Conservation (phyloP, 2,888 invertebrate genomes). For the Oxystoma pomonae region DNA sequence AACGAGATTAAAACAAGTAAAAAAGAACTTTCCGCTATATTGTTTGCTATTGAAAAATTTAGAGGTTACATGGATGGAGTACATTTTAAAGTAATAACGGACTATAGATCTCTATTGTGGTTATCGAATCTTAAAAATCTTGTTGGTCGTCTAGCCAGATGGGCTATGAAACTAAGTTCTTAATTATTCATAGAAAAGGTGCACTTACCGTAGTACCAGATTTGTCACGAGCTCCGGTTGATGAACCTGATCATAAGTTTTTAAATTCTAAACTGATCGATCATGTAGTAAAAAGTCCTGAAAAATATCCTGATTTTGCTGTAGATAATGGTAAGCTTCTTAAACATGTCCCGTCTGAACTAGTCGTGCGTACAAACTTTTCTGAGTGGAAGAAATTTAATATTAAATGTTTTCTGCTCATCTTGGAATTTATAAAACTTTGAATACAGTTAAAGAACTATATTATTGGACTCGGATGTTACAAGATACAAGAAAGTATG, state of each 20-base stretch:
- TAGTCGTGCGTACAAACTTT: not conserved
- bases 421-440: conserved; percentile 6
- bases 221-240: conserved; percentile 10
- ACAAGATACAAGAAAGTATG: not conserved
- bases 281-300: not conserved
- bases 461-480: conserved; percentile 45
- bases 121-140: conserved; percentile 8
- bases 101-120: conserved; percentile 4
- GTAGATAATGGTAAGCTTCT: not conserved
- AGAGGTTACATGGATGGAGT: conserved; percentile 19
- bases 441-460: conserved; percentile 48
- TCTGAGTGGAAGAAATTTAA: not conserved
- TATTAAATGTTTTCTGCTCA: not conserved
- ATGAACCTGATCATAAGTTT: not conserved
- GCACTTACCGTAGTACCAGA: conserved; percentile 11
- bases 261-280: not conserved
- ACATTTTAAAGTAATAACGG: conserved; percentile 9
- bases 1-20: not conserved
- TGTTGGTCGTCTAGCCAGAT: not conserved
- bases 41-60: conserved; percentile 9
- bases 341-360: conserved; percentile 1
- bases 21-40: conserved; percentile 26
- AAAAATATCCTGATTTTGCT: conserved; percentile 1
- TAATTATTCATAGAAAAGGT: conserved; percentile 21
- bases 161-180: conserved; percentile 12